These are phyloP conservation scores for Pica pica DNA, from an alignment of 2,113 vertebrate species.

Conservation along the genomic window DNA sequence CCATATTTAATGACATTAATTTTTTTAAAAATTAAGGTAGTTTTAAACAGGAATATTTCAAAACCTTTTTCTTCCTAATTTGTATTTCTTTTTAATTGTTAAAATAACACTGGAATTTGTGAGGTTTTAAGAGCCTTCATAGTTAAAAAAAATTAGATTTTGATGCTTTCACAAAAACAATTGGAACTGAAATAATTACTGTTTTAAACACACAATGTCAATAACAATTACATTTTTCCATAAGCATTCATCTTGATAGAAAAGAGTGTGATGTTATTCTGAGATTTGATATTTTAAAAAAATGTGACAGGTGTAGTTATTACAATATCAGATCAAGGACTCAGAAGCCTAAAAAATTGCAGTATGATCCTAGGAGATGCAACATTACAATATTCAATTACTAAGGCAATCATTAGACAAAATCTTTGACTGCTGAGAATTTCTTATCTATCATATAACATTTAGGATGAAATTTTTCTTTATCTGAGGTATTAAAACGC, in stretches of 20 bases:
- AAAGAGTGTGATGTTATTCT: not conserved
- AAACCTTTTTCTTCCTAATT: not conserved
- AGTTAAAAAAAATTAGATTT: not conserved
- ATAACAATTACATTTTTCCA: not conserved
- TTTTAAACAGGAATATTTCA: not conserved
- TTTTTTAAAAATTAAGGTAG: not conserved
- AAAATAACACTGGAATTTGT: not conserved
- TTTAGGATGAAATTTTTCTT: not conserved
- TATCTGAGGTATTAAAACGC: not conserved
- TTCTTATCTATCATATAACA: not conserved
- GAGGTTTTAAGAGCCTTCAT: not conserved
- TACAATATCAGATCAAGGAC: not conserved
- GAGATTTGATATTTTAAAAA: not conserved
- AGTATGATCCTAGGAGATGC: not conserved
- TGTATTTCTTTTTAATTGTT: not conserved
- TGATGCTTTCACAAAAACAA: not conserved
- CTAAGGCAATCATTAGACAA: not conserved
- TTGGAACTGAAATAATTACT: not conserved
- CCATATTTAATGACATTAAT: fast-evolving
- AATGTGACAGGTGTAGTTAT: not conserved
- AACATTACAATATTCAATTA: not conserved
- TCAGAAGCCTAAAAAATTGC: not conserved
- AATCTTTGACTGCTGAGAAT: not conserved
- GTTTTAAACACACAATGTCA: not conserved
- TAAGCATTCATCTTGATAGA: not conserved